These are phyloP conservation scores for Podarcis lilfordi DNA, from an alignment of 2,797 vertebrate genomes.

Conservation along the genomic window DNA sequence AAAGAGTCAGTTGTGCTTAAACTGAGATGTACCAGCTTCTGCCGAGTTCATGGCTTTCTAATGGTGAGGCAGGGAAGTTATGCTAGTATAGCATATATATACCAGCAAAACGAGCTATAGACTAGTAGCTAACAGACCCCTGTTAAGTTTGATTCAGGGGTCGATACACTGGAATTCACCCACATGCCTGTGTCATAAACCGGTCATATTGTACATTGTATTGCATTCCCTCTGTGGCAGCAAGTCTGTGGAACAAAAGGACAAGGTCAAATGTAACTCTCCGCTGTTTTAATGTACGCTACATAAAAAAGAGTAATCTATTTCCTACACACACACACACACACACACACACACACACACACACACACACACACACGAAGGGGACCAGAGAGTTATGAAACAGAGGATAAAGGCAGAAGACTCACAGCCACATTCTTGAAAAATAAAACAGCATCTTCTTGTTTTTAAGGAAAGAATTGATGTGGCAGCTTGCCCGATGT, in stretches of 20 bases:
- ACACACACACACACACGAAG: not conserved
- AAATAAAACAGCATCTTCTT: slow-evolving; percentile 15
- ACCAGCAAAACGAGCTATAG: not conserved
- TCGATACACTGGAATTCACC: slow-evolving; percentile 1
- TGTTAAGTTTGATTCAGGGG: slow-evolving; percentile 21
- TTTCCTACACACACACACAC: too few relatives aligned
- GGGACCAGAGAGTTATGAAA: slow-evolving; percentile 1
- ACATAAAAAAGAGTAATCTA: slow-evolving; percentile 20
- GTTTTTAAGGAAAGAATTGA: slow-evolving; percentile 36
- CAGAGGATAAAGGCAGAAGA: not conserved
- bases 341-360: too few relatives aligned
- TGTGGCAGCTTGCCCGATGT: not conserved
- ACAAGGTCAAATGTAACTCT: slow-evolving; percentile 44
- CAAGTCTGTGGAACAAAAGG: slow-evolving; percentile 48
- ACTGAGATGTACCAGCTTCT: not conserved
- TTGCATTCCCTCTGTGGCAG: slow-evolving; percentile 65
- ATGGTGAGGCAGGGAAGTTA: not conserved
- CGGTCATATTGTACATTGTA: slow-evolving; percentile 39
- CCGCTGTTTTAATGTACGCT: slow-evolving; percentile 13
- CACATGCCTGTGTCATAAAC: slow-evolving; percentile 26
- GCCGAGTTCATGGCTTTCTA: too few relatives aligned
- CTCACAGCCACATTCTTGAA: not conserved
- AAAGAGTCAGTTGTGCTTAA: not conserved
- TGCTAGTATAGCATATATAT: not conserved
- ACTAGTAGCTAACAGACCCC: not conserved